Evolutionary conservation across 2,113 vertebrate species (phyloP).

Genomic region (Corythoichthys intestinalis): DNA sequence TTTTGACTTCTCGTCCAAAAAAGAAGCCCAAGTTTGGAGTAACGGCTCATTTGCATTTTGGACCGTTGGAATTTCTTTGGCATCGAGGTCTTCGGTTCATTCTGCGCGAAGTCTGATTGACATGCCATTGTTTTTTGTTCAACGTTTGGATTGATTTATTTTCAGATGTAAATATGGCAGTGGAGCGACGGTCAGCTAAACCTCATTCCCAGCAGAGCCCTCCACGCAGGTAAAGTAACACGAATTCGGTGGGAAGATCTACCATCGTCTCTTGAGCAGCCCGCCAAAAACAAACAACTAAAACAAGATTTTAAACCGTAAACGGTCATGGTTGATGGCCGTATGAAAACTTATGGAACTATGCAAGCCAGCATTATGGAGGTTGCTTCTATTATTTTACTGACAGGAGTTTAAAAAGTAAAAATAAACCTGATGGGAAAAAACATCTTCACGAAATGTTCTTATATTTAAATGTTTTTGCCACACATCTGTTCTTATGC

Average conservation of each 20-base stretch:
- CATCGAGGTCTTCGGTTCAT: conserved; percentile 20
- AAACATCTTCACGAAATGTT: neutral
- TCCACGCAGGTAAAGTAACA: conserved; percentile 98
- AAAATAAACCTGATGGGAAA: neutral
- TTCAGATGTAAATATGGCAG: conserved; percentile 99
- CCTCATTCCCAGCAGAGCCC: conserved; percentile 95
- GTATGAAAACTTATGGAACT: neutral
- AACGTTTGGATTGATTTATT: conserved; percentile 99
- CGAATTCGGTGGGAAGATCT: conserved; percentile 71
- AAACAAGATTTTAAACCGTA: neutral
- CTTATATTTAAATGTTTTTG: too few species aligned
- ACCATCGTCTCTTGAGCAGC: conserved; percentile 43
- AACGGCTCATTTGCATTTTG: conserved; percentile 49
- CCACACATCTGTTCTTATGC: neutral
- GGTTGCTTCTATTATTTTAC: neutral
- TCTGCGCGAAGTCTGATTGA: conserved; percentile 53
- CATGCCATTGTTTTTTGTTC: conserved; percentile 77
- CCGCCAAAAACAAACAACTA: conserved; percentile 30
- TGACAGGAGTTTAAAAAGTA: neutral
- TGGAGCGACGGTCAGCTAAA: conserved; percentile 98
- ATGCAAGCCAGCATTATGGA: neutral
- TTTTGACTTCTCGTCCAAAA: conserved; percentile 42
- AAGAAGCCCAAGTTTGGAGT: conserved; percentile 50
- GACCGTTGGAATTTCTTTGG: conserved; percentile 40
- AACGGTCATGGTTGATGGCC: neutral